Conservation (phyloP, 2,113 vertebrate species). For the Chaenocephalus aceratus region DNA sequence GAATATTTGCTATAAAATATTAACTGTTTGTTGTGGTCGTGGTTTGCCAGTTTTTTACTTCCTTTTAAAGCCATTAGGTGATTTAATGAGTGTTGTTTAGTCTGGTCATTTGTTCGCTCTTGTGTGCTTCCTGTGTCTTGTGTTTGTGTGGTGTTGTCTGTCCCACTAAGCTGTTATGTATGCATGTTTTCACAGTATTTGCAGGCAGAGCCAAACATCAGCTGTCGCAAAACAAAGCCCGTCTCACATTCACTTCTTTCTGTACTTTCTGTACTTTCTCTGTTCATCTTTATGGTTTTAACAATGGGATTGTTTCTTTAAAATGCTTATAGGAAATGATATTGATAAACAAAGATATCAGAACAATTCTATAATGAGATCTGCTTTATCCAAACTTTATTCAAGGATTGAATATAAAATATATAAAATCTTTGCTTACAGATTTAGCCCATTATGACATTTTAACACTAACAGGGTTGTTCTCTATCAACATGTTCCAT, state of each 20-base stretch:
- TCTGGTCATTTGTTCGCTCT: constrained; percentile 37
- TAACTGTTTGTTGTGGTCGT: constrained; percentile 20
- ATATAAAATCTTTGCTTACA: neutral
- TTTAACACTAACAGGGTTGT: constrained; percentile 1
- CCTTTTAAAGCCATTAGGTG: constrained; percentile 30
- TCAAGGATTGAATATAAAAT: neutral
- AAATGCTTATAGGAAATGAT: neutral
- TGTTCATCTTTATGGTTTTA: constrained; percentile 19
- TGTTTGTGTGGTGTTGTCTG: constrained; percentile 51
- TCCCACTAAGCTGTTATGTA: constrained; percentile 40
- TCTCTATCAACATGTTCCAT: constrained; percentile 4
- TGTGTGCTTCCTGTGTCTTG: constrained; percentile 39
- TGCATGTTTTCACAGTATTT: constrained; percentile 56
- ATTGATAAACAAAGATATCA: neutral
- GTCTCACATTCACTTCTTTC: constrained; percentile 24
- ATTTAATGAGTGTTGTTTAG: constrained; percentile 43
- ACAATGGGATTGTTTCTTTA: neutral
- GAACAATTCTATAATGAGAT: constrained; percentile 1
- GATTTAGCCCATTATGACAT: neutral
- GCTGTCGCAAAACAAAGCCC: constrained; percentile 22
- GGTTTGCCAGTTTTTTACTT: constrained; percentile 24
- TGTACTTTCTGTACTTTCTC: constrained; percentile 6
- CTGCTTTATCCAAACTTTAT: neutral
- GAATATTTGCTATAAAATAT: constrained; percentile 34
- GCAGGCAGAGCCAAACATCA: constrained; percentile 36